Conservation (phyloP, 1,140 invertebrate genomes). For the Aethina tumida region DNA sequence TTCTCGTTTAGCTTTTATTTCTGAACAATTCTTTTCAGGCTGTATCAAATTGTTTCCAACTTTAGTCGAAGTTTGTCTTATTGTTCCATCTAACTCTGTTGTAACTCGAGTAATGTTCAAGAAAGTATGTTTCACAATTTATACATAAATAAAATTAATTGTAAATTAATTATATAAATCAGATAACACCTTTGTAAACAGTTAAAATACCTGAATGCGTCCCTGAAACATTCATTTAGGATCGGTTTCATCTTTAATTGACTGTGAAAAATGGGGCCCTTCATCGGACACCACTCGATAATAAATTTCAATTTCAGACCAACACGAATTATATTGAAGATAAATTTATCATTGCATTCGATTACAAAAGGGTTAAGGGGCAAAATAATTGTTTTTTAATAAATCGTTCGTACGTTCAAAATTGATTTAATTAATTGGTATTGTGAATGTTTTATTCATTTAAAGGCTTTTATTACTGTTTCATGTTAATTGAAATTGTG, state of each 20-base stretch:
- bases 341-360: constrained; percentile 5
- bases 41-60: too few relatives aligned
- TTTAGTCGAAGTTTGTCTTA: too few relatives aligned
- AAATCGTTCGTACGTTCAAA: constrained; percentile 7
- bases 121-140: too few relatives aligned
- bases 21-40: too few relatives aligned
- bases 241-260: constrained; percentile 14
- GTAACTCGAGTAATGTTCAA: too few relatives aligned
- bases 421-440: not conserved
- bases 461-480: not conserved
- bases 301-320: constrained; percentile 5
- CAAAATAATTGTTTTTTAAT: constrained; percentile 9
- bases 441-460: not conserved
- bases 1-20: too few relatives aligned
- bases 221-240: too few relatives aligned
- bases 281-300: constrained; percentile 4
- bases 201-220: too few relatives aligned
- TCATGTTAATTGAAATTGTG: constrained; percentile 1
- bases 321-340: constrained; percentile 1
- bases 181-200: too few relatives aligned
- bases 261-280: constrained; percentile 11
- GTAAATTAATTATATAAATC: too few relatives aligned
- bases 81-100: too few relatives aligned
- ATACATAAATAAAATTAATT: too few relatives aligned
- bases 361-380: not conserved